Evolutionary conservation across 2,797 vertebrate species (phyloP).

Genomic region (Eurystomus glaucurus): DNA sequence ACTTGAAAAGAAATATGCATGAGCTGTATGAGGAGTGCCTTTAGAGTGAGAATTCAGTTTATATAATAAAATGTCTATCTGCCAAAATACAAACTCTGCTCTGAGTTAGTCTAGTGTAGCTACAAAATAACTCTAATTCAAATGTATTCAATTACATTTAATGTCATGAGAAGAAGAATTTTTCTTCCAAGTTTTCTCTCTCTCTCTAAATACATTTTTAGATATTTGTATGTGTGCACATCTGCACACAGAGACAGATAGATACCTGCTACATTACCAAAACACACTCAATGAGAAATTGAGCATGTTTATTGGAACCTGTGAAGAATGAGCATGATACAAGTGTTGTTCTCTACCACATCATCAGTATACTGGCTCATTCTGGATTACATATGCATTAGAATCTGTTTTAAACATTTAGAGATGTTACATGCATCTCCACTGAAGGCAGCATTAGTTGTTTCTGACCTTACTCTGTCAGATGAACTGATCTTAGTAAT

Average conservation of each 20-base stretch:
- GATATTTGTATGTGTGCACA: accelerated
- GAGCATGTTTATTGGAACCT: background rate
- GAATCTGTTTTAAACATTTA: background rate
- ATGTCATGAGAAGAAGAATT: background rate
- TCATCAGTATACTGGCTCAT: background rate
- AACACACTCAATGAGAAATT: background rate
- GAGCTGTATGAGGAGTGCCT: background rate
- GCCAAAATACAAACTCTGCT: background rate
- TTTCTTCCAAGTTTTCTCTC: background rate
- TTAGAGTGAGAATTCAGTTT: background rate
- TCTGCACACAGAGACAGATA: background rate
- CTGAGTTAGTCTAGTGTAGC: background rate
- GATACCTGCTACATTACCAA: background rate
- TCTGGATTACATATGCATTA: background rate
- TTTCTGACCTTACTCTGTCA: background rate
- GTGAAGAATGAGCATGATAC: background rate
- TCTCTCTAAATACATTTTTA: background rate
- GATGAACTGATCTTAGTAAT: background rate
- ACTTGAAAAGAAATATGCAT: background rate
- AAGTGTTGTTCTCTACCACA: background rate
- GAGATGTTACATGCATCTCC: background rate
- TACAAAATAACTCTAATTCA: background rate
- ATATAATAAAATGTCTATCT: background rate
- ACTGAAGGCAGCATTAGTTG: background rate
- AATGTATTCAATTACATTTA: background rate